A percentile compares a stretch with the other conserved stretches of the same genome.
phyloP scores from a whole-genome alignment of 2,113 vertebrate species.

The Tylochromis polylepis region DNA sequence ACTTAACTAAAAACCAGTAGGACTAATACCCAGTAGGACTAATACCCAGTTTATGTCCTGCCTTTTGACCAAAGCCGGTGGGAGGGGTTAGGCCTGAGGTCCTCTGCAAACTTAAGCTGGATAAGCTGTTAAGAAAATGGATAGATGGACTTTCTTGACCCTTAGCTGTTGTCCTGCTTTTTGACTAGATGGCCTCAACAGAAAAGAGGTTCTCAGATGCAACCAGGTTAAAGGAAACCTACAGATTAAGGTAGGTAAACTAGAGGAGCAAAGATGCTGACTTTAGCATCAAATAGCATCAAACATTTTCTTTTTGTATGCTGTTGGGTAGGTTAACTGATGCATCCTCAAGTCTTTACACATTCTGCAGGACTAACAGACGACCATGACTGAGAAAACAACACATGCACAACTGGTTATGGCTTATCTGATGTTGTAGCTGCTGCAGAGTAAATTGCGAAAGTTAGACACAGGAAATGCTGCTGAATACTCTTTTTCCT shows the following conservation, averaged over 20 bases:
- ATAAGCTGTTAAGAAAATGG: no score
- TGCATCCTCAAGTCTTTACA: neutral
- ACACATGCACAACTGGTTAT: rapidly evolving
- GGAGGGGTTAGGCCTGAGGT: no score
- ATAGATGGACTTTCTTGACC: neutral
- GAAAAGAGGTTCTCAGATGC: neutral
- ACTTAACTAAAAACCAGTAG: no score
- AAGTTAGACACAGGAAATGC: neutral
- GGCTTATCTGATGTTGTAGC: neutral
- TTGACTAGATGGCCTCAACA: neutral
- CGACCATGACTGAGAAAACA: neutral
- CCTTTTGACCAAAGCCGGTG: no score
- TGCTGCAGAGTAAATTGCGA: neutral
- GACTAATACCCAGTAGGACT: no score
- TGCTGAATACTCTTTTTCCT: neutral
- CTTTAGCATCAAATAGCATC: neutral
- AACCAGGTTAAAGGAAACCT: neutral
- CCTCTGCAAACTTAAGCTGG: no score
- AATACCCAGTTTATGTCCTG: no score
- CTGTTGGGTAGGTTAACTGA: neutral
- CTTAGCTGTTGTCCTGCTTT: rapidly evolving
- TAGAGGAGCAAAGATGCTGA: rapidly evolving
- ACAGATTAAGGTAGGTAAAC: neutral
- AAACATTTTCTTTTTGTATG: rapidly evolving
- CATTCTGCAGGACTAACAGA: neutral